Evolutionary conservation across 2,113 vertebrate species (phyloP), one percentile per base, ranked within the genome.

Genomic region (Anarrhichthys ocellatus): DNA sequence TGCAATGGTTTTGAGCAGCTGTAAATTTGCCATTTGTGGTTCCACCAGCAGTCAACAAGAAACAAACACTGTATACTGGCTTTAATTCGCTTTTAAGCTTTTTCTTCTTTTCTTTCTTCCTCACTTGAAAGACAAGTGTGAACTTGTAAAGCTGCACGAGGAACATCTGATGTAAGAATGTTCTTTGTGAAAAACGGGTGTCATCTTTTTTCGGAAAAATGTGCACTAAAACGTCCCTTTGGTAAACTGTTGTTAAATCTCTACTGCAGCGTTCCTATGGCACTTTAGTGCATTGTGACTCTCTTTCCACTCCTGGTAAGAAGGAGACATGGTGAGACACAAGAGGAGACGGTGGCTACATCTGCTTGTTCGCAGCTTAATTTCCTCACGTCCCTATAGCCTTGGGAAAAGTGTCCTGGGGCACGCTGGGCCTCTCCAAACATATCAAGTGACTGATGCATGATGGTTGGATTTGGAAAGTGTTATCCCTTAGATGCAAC

Each of bases 401-500:
- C 52, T 74, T 71, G 22, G 62, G 68, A 78, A 85, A 84, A 78
- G 76, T 76, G 80, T 59, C 59, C 62, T 20, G 44, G 42, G 63
- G 68, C 36, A 40, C 20, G 0, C 44, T 61, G 73, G 59, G 66
- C 48, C 77, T 72, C 76, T 83, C 66, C 20, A 44, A 73, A 63
- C 44, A 58, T 84, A 88, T 92, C 67, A 38, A 80, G 74, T 92
- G 87, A 85, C 91, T 89, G 81, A 79, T 87, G 83, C 38, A 78
- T 72, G 70, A 85, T 64, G 70, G 52, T 44, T 81, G 68, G 86
- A 87, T 87, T 74, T 87, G 84, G 84, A 92, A 91, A 88, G 84
- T 78, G 65, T 86, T 91, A 84, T 83, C 82, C 90, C 76, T 67
- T 9, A 73, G 79, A 88, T 85, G 80, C 78, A 84, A 87, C 80